Conservation (phyloP, 2,113 vertebrate species). For the Apteryx mantelli region DNA sequence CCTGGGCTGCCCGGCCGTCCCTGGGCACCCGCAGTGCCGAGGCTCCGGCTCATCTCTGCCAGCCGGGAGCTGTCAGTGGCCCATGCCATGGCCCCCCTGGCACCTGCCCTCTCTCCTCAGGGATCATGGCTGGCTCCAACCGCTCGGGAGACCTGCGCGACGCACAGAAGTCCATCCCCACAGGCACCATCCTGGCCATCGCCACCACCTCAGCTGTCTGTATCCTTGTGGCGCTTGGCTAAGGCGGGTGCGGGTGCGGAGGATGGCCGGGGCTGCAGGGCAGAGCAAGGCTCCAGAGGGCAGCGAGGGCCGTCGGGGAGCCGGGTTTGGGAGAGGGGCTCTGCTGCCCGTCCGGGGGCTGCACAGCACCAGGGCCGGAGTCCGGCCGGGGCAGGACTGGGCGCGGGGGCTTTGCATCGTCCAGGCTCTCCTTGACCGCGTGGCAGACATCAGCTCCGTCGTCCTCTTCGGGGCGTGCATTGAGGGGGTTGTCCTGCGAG, state of each 20-base stretch:
- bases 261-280: background rate
- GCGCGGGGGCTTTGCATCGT: rapidly evolving
- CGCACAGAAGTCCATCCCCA: conserved; percentile 97
- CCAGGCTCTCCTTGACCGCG: conserved; percentile 72
- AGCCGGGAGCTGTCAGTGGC: too few relatives aligned
- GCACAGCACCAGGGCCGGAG: background rate
- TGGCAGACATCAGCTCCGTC: conserved; percentile 91
- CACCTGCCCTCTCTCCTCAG: conserved; percentile 62
- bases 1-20: too few relatives aligned
- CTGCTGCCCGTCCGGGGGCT: too few relatives aligned
- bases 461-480: conserved; percentile 95
- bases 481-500: conserved; percentile 91
- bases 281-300: too few relatives aligned
- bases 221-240: conserved; percentile 82
- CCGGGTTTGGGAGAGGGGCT: background rate
- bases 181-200: conserved; percentile 96
- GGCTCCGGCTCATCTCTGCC: too few relatives aligned
- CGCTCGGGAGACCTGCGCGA: conserved; percentile 97
- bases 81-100: rapidly evolving
- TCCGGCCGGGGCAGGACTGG: background rate
- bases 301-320: background rate
- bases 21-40: too few relatives aligned
- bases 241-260: rapidly evolving
- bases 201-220: conserved; percentile 96
- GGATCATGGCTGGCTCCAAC: conserved; percentile 99